Conservation (phyloP, 2,797 vertebrate genomes). For the Enteromius mattozi region DNA sequence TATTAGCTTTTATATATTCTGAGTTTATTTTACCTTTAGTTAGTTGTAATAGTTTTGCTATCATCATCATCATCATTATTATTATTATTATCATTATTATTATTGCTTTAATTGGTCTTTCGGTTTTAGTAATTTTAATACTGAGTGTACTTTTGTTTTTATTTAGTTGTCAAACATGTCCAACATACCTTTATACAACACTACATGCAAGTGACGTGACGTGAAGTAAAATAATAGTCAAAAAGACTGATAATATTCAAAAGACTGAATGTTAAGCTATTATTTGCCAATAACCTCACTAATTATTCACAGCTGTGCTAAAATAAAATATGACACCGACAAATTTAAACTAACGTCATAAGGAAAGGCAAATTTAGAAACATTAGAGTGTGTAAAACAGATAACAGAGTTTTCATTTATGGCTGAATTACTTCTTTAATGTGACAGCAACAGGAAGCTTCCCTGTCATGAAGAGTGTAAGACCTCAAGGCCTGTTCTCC, state of each 20-base stretch:
- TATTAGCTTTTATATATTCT: neutral
- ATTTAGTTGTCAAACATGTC: neutral
- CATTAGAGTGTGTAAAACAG: neutral
- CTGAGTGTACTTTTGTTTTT: neutral
- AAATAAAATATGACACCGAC: neutral
- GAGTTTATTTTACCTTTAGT: neutral
- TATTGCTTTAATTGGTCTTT: neutral
- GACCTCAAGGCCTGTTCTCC: slow-evolving; percentile 37
- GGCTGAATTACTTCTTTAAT: slow-evolving; percentile 28
- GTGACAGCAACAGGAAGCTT: slow-evolving; percentile 29
- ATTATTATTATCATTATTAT: neutral
- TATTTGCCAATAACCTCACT: neutral
- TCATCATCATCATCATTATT: no score
- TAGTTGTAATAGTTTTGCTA: neutral
- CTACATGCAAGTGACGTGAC: neutral
- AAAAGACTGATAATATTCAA: no score
- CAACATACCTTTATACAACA: neutral
- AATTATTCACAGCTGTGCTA: neutral
- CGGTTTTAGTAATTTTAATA: no score
- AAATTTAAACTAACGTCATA: neutral
- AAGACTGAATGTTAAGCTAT: neutral
- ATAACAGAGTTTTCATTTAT: neutral
- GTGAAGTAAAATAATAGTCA: neutral
- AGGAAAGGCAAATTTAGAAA: neutral
- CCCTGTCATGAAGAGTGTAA: slow-evolving; percentile 30